These are phyloP conservation scores for Enchytraeus crypticus DNA, from an alignment of 2,888 invertebrate genomes.

Conservation along the genomic window DNA sequence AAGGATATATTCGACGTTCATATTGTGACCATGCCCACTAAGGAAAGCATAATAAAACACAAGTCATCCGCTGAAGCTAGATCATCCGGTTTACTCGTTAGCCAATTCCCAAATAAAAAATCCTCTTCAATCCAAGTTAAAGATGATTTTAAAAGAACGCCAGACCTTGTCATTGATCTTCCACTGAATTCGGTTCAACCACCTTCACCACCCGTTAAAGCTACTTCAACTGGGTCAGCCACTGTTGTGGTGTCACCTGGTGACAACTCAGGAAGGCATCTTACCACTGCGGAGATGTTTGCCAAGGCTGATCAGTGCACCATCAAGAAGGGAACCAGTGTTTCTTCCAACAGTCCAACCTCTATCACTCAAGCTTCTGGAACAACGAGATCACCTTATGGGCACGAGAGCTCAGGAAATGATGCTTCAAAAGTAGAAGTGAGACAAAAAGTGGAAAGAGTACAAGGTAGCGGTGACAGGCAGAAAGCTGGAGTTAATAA, in stretches of 20 bases:
- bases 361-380: not conserved
- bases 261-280: slow-evolving; percentile 30
- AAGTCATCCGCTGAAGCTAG: not conserved
- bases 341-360: not conserved
- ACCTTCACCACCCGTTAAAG: not conserved
- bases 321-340: slow-evolving; percentile 56
- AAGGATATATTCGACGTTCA: not conserved
- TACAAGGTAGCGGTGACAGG: not conserved
- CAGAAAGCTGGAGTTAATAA: not conserved
- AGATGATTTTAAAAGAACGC: slow-evolving; percentile 31
- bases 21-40: not conserved
- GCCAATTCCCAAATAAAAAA: not conserved
- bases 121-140: not conserved
- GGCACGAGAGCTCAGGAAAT: not conserved
- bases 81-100: not conserved
- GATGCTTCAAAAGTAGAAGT: too few relatives aligned
- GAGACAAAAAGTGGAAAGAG: not conserved
- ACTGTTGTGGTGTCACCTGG: not conserved
- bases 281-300: slow-evolving; percentile 65
- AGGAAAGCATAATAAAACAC: too few relatives aligned
- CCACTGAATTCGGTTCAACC: slow-evolving; percentile 24
- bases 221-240: not conserved
- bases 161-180: slow-evolving; percentile 47
- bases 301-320: slow-evolving; percentile 72
- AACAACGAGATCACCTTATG: not conserved